Evolutionary conservation across 2,888 invertebrate species (phyloP), one percentile per base, ranked within the genome.

Genomic region (Noctua comes): DNA sequence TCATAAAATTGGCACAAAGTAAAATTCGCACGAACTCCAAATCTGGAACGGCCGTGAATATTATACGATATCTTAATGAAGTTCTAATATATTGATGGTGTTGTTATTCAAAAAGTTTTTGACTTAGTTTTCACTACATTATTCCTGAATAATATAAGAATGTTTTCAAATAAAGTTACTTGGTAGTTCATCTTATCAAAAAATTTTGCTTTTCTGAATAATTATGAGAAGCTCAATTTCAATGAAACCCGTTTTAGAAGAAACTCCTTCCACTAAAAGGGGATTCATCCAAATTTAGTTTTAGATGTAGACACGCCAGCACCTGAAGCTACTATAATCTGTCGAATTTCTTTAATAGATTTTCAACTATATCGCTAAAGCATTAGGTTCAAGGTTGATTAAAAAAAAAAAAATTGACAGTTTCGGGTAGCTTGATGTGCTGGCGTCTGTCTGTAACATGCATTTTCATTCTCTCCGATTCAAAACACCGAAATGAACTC

Each of bases 1-100:
- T 62, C 36, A 54, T 65, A 86, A 85, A 81, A 70, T 62, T 66
- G 46, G 43, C 72, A 69, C 48, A 16, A 77, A 72, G 46, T 57
- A 27, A 51, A 64, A 64, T 48, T 73, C 46, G 27, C 27, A n/a
- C 36, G 16, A 76, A 65, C n/a, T 62, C n/a, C n/a, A 82, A 82
- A 76, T 73, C 77, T 69, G 31, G 18, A 68, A 68, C 51, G 27
- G 27, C 59, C 43, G 57, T 46, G 64, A 85, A 82, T 80, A 68
- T 80, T 68, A 65, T 68, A 68, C 43, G 59, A 69, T 54, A 68
- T 36, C 40, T n/a, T 64, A 65, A 80, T 46, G 36, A 79, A 64
- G 10, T 73, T 57, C 6, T 65, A 43, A 69, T 62, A 36, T 66
- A 57, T 69, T 79, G 16, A 62, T n/a, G 59, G 73, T 66, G 46